phyloP scores from a whole-genome alignment of 1,140 invertebrate species.

The Oppia nitens region DNA sequence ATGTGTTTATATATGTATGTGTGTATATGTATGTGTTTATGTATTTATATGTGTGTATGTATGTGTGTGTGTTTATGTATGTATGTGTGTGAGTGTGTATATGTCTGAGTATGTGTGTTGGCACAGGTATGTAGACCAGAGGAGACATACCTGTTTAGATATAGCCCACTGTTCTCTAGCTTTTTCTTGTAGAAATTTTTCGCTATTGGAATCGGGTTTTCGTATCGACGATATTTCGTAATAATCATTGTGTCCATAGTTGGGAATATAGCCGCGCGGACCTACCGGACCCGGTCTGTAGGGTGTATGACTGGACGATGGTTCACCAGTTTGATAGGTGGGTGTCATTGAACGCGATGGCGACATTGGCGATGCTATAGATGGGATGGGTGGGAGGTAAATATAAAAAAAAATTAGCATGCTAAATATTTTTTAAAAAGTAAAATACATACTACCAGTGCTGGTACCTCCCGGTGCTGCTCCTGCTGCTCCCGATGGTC shows the following conservation, averaged over 20 bases:
- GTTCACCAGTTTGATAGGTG: constrained; percentile 1
- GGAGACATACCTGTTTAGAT: constrained; percentile 18
- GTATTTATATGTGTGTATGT: too few species aligned
- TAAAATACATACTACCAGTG: not conserved
- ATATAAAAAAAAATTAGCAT: too few species aligned
- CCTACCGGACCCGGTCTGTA: not conserved
- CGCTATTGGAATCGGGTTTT: constrained; percentile 5
- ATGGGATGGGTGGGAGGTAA: not conserved
- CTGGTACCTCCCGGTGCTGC: not conserved
- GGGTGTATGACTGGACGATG: not conserved
- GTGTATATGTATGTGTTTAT: too few species aligned
- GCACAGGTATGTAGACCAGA: too few species aligned
- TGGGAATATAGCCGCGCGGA: not conserved
- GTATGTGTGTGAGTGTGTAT: too few species aligned
- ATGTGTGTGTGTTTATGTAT: too few species aligned
- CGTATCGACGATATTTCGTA: not conserved
- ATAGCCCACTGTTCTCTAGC: constrained; percentile 19
- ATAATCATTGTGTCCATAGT: not conserved
- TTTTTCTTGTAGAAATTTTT: constrained; percentile 15
- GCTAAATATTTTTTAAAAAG: not conserved
- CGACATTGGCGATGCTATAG: not conserved
- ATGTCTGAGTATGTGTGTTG: too few species aligned
- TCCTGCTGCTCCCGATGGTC: not conserved
- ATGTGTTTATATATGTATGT: too few species aligned
- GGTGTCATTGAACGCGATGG: not conserved